Conservation (phyloP, 2,797 vertebrate species). For the Pseudochirops cupreus region DNA sequence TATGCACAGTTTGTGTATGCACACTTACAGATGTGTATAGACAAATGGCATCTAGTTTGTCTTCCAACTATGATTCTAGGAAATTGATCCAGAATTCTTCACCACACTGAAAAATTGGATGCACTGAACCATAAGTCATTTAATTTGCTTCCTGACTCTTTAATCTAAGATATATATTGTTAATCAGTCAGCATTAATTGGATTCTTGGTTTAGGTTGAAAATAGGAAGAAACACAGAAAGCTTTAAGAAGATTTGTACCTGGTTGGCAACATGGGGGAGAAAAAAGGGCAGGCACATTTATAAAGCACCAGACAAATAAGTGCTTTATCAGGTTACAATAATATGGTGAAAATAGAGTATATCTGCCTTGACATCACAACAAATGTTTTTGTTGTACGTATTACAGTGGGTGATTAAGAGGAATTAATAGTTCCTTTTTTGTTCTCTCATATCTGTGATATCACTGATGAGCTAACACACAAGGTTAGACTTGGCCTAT, state of each 20-base stretch:
- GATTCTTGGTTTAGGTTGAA: not conserved
- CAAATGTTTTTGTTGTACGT: not conserved
- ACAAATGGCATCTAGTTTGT: not conserved
- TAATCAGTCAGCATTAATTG: not conserved
- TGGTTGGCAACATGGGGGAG: not conserved
- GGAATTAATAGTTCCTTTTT: rapidly evolving
- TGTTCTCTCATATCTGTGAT: not conserved
- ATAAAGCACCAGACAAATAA: not conserved
- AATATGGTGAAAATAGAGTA: rapidly evolving
- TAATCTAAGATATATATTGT: not conserved
- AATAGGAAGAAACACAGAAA: not conserved
- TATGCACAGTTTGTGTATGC: not conserved
- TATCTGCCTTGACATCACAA: not conserved
- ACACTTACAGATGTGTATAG: not conserved
- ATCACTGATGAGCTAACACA: not conserved
- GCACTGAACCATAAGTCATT: not conserved
- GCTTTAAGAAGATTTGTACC: not conserved
- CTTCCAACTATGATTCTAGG: not conserved
- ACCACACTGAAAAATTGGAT: rapidly evolving
- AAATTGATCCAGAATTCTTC: not conserved
- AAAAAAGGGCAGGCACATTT: not conserved
- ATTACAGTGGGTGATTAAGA: not conserved
- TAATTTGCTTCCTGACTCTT: not conserved
- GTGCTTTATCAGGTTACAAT: rapidly evolving
- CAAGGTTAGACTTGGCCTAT: not conserved